Percentiles rank a stretch among this genome's conserved stretches.
Conservation (phyloP, 2,113 vertebrate genomes). For the Oryzias woworae region DNA sequence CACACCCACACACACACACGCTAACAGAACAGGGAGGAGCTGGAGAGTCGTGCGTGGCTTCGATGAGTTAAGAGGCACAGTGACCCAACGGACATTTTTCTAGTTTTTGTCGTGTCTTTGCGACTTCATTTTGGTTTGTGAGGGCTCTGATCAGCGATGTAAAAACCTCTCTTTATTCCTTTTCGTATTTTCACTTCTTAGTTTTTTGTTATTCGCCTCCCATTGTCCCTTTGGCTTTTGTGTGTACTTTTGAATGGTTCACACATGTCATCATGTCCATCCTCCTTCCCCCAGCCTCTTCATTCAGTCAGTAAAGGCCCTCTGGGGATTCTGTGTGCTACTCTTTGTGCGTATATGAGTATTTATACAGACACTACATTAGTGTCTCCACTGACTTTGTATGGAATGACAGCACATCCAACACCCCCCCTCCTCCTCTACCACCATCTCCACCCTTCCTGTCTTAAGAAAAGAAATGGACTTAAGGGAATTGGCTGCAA, state of each 20-base stretch:
- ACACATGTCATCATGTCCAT: constrained; percentile 35
- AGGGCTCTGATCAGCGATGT: not conserved
- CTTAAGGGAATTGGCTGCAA: constrained; percentile 4
- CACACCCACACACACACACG: constrained; percentile 9
- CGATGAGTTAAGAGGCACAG: constrained; percentile 58
- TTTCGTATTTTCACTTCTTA: not conserved
- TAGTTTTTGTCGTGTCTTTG: constrained; percentile 45
- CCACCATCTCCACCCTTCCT: constrained; percentile 12
- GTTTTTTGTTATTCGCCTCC: constrained; percentile 4
- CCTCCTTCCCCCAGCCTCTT: constrained; percentile 26
- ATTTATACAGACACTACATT: constrained; percentile 34
- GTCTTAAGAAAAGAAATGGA: constrained; percentile 39
- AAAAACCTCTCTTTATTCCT: constrained; percentile 5
- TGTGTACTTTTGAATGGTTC: constrained; percentile 36
- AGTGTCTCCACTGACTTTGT: constrained; percentile 60
- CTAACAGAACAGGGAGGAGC: constrained; percentile 35
- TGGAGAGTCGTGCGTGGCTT: constrained; percentile 25
- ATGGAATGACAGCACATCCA: constrained; percentile 39
- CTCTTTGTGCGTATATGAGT: constrained; percentile 29
- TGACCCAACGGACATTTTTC: constrained; percentile 39
- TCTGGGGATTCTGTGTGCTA: constrained; percentile 48
- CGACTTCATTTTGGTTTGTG: not conserved
- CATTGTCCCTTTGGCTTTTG: not conserved
- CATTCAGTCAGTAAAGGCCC: constrained; percentile 48
- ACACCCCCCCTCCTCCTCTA: not conserved